These are phyloP conservation scores for Palloptera scutellata DNA, from an alignment of 2,888 invertebrate species.

Conservation along the genomic window DNA sequence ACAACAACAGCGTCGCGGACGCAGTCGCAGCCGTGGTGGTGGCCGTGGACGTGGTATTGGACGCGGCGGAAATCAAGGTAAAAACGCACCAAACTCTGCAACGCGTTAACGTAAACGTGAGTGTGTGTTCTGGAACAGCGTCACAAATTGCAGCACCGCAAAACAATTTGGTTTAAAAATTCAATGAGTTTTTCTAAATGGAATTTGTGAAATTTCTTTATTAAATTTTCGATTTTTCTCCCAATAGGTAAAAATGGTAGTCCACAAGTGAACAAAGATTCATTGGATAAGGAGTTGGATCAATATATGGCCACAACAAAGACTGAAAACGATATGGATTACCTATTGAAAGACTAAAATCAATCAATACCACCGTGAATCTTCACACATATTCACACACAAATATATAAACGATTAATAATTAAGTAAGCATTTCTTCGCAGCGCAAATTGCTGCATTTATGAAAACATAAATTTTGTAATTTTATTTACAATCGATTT, in stretches of 20 bases:
- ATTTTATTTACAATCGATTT: too few species aligned
- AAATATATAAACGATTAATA: not conserved
- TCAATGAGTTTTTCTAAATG: not conserved
- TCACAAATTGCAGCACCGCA: slow-evolving; percentile 12
- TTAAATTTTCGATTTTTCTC: slow-evolving; percentile 29
- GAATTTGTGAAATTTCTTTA: not conserved
- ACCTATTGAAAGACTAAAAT: slow-evolving; percentile 48
- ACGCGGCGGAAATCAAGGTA: slow-evolving; percentile 56
- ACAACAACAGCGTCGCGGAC: slow-evolving; percentile 55
- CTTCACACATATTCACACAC: not conserved
- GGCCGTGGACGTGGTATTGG: slow-evolving; percentile 43
- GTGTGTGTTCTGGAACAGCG: slow-evolving; percentile 26
- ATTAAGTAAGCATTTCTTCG: not conserved
- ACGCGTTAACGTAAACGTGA: not conserved
- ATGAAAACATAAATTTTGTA: not conserved
- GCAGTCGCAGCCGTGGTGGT: slow-evolving; percentile 57
- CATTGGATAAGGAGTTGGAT: slow-evolving; percentile 75
- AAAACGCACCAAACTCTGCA: slow-evolving; percentile 45
- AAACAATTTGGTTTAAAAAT: not conserved
- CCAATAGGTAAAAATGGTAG: slow-evolving; percentile 47
- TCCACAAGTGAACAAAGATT: slow-evolving; percentile 66
- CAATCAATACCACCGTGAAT: not conserved
- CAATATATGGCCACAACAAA: slow-evolving; percentile 76
- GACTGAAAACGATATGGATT: slow-evolving; percentile 54
- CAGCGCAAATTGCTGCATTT: not conserved